These are phyloP conservation scores for Enteromius mattozi DNA, from an alignment of 2,797 vertebrate species.

Conservation along the genomic window DNA sequence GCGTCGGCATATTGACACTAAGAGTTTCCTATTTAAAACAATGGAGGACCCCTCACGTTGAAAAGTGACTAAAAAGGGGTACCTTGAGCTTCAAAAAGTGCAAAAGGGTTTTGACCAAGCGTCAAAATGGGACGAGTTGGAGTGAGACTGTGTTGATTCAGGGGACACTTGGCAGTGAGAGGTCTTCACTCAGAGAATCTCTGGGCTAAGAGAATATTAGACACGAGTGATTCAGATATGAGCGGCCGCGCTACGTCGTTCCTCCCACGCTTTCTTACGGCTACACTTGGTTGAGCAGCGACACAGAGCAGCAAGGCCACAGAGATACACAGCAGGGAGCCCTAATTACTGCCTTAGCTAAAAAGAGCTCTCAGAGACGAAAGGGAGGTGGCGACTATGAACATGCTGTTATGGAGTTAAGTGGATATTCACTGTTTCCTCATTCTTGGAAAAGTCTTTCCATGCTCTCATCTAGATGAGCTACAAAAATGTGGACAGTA, in stretches of 20 bases:
- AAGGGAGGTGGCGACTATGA: conserved; percentile 13
- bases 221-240: conserved; percentile 32
- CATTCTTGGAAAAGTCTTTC: conserved; percentile 1
- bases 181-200: conserved; percentile 1
- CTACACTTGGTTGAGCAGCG: conserved; percentile 40
- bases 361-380: conserved; percentile 14
- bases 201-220: conserved; percentile 9
- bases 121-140: too few species aligned
- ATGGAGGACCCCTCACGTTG: too few species aligned
- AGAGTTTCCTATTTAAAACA: too few species aligned
- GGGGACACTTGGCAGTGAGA: background rate
- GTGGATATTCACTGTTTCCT: conserved; percentile 11
- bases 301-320: conserved; percentile 28
- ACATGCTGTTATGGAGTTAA: conserved; percentile 19
- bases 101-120: too few species aligned
- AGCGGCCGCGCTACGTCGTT: background rate
- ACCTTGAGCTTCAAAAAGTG: too few species aligned
- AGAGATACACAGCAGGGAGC: conserved; percentile 45
- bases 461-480: background rate
- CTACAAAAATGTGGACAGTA: background rate
- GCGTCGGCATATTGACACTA: too few species aligned
- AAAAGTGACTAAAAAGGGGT: too few species aligned
- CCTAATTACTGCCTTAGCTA: conserved; percentile 44
- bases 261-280: conserved; percentile 28
- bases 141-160: too few species aligned